A percentile compares a stretch with the other conserved stretches of the same genome.
Evolutionary conservation across 2,888 invertebrate species (phyloP).

Genomic region (Pyrrhosoma nymphula): DNA sequence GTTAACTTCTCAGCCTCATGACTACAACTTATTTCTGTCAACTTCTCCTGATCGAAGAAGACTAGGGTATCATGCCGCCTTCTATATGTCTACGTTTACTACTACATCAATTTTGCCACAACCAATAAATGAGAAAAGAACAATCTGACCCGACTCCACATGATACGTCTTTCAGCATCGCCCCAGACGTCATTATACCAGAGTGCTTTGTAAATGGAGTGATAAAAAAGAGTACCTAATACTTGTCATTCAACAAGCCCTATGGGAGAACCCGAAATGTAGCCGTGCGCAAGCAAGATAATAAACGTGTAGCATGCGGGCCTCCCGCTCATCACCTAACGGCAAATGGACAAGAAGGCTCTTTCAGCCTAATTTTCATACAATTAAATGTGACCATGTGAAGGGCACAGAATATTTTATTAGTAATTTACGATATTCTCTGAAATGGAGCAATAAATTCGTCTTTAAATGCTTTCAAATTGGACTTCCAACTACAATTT

Average conservation of each 20-base stretch:
- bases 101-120: no score
- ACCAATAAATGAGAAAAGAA: no score
- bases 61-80: no score
- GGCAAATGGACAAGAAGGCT: no score
- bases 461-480: neutral
- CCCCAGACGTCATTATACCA: neutral
- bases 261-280: neutral
- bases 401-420: neutral
- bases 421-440: neutral
- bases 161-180: neutral
- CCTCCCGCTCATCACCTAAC: neutral
- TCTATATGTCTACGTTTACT: no score
- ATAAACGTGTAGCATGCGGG: neutral
- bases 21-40: no score
- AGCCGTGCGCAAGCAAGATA: neutral
- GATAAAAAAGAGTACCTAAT: neutral
- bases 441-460: neutral
- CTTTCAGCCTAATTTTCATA: neutral
- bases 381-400: neutral
- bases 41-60: no score
- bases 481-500: neutral
- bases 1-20: no score
- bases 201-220: neutral
- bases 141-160: no score
- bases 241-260: neutral